Conservation (phyloP, 2,888 invertebrate genomes). For the Cynaeus angustus region DNA sequence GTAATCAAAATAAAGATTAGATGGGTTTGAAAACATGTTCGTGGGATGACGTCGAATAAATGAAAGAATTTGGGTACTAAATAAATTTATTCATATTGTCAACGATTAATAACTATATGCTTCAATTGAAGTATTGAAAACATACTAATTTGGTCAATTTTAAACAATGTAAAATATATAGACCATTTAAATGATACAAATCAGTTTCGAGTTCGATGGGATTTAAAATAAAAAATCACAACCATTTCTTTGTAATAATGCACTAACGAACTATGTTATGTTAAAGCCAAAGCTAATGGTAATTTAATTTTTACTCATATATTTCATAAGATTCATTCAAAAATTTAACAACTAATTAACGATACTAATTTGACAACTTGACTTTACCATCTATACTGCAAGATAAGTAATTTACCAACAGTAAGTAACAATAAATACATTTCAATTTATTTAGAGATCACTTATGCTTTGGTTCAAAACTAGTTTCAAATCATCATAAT, state of each 20-base stretch:
- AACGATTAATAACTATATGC: slow-evolving; percentile 66
- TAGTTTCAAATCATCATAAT: slow-evolving; percentile 51
- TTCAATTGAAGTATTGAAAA: slow-evolving; percentile 55
- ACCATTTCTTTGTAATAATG: slow-evolving; percentile 55
- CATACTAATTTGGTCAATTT: slow-evolving; percentile 62
- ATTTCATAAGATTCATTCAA: slow-evolving; percentile 58
- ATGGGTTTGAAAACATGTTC: not conserved
- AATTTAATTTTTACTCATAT: slow-evolving; percentile 44
- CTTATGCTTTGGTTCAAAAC: slow-evolving; percentile 59
- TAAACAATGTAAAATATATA: slow-evolving; percentile 50
- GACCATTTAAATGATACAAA: slow-evolving; percentile 22
- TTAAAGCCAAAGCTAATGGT: slow-evolving; percentile 55
- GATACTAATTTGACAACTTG: slow-evolving; percentile 50
- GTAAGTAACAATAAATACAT: slow-evolving; percentile 58
- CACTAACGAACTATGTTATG: slow-evolving; percentile 55
- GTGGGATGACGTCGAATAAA: slow-evolving; percentile 23
- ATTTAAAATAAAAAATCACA: slow-evolving; percentile 55
- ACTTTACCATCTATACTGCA: slow-evolving; percentile 42
- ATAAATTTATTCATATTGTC: slow-evolving; percentile 70
- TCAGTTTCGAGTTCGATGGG: slow-evolving; percentile 14
- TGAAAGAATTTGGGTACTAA: slow-evolving; percentile 61
- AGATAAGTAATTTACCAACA: slow-evolving; percentile 52
- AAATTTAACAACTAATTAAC: slow-evolving; percentile 60
- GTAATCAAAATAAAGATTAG: too few species aligned
- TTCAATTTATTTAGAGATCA: slow-evolving; percentile 54